A percentile compares a stretch with the other conserved stretches of the same genome.
Evolutionary conservation across 2,797 vertebrate genomes (phyloP).

Genomic region (Liasis olivaceus): DNA sequence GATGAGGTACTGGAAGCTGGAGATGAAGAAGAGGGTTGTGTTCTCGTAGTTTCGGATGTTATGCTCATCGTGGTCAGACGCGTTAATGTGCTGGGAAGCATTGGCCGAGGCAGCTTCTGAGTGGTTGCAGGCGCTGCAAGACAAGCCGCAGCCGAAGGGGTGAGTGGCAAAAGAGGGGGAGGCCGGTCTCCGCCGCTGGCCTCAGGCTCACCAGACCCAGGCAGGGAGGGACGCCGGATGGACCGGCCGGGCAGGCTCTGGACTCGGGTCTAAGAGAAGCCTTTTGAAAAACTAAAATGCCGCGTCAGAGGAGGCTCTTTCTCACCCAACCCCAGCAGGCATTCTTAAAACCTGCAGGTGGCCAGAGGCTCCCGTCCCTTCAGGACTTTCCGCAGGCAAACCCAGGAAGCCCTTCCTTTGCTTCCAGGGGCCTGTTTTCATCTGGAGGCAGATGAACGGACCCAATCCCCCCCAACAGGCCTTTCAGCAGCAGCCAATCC

Average conservation of each 20-base stretch:
- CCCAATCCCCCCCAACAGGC: neutral
- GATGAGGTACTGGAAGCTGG: conserved; percentile 97
- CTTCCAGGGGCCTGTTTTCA: neutral
- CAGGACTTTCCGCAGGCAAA: neutral
- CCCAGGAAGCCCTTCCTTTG: neutral
- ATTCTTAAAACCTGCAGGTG: no score
- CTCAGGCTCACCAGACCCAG: neutral
- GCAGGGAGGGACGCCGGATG: neutral
- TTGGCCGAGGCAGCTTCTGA: conserved; percentile 61
- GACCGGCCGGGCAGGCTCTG: neutral
- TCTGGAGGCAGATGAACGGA: neutral
- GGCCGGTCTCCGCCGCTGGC: neutral
- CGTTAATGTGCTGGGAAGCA: conserved; percentile 65
- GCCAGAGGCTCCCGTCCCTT: neutral
- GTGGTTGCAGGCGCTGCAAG: conserved; percentile 81
- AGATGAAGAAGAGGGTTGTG: conserved; percentile 96
- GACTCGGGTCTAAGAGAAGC: neutral
- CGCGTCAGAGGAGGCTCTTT: no score
- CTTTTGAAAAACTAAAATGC: neutral
- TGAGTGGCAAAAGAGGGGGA: no score
- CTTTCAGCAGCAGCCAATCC: neutral
- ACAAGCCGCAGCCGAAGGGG: neutral
- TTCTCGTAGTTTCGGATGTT: conserved; percentile 93
- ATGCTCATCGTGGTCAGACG: conserved; percentile 80
- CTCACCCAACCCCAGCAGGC: no score